Evolutionary conservation across 2,888 invertebrate genomes (phyloP).

Genomic region (Drosophila algonquin): DNA sequence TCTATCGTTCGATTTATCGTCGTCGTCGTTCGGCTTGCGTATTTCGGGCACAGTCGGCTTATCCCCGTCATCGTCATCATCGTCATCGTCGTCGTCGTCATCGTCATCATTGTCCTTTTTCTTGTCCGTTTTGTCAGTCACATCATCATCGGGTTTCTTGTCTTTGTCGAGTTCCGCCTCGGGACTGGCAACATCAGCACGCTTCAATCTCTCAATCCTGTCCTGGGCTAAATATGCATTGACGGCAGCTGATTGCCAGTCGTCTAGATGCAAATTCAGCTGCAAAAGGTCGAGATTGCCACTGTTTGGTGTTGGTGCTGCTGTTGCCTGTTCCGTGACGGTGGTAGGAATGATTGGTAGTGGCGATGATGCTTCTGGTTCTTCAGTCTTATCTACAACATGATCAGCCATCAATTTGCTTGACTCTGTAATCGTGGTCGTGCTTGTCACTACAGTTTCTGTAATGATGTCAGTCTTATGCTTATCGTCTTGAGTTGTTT

Average conservation of each 20-base stretch:
- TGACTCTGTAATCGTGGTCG: slow-evolving; percentile 61
- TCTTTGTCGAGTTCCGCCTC: slow-evolving; percentile 62
- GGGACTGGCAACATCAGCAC: slow-evolving; percentile 43
- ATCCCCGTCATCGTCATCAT: slow-evolving; percentile 83
- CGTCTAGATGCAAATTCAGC: slow-evolving; percentile 72
- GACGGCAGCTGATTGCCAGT: slow-evolving; percentile 63
- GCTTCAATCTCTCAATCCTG: slow-evolving; percentile 51
- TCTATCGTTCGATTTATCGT: slow-evolving; percentile 86
- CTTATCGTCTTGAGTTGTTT: slow-evolving; percentile 66
- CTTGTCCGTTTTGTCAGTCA: slow-evolving; percentile 47
- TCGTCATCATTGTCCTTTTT: slow-evolving; percentile 84
- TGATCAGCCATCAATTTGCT: slow-evolving; percentile 54
- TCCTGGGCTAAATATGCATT: slow-evolving; percentile 53
- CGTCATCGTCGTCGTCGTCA: slow-evolving; percentile 86
- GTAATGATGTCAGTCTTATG: slow-evolving; percentile 78
- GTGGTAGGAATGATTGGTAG: slow-evolving; percentile 58
- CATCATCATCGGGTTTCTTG: slow-evolving; percentile 60
- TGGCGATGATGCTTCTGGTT: slow-evolving; percentile 69
- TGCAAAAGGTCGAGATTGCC: slow-evolving; percentile 57
- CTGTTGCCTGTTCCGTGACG: slow-evolving; percentile 33
- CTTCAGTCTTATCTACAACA: slow-evolving; percentile 77
- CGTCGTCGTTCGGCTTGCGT: slow-evolving; percentile 79
- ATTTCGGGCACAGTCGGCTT: slow-evolving; percentile 75
- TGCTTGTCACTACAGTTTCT: slow-evolving; percentile 66
- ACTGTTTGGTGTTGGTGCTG: slow-evolving; percentile 27